These are phyloP conservation scores for Euplexia lucipara DNA, from an alignment of 2,888 invertebrate genomes.

Conservation along the genomic window DNA sequence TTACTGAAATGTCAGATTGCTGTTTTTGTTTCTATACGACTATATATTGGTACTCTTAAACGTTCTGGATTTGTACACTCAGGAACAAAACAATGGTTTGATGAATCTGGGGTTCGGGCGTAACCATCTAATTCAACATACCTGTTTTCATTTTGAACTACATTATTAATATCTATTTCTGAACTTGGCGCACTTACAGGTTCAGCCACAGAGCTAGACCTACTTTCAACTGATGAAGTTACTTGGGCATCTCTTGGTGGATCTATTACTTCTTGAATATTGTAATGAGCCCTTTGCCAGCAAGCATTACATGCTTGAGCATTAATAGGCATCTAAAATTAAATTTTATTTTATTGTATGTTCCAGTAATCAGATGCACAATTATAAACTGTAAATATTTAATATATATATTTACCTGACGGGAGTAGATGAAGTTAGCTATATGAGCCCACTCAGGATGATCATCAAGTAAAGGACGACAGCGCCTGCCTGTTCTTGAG, in stretches of 20 bases:
- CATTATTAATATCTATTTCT: not conserved
- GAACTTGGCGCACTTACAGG: slow-evolving; percentile 4
- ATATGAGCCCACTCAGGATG: slow-evolving; percentile 12
- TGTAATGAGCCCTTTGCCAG: slow-evolving; percentile 12
- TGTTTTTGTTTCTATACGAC: too few species aligned
- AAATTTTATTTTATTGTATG: slow-evolving; percentile 2
- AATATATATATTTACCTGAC: not conserved
- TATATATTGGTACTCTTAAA: not conserved
- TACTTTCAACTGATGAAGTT: too few species aligned
- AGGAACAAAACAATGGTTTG: slow-evolving; percentile 6
- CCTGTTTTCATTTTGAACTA: not conserved
- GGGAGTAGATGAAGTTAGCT: slow-evolving; percentile 7
- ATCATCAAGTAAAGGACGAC: not conserved
- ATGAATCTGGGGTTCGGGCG: not conserved
- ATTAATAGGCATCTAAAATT: slow-evolving; percentile 7
- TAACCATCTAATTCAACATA: too few species aligned
- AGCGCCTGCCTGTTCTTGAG: slow-evolving; percentile 7
- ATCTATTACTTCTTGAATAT: not conserved
- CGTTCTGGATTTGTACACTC: not conserved
- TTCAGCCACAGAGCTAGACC: slow-evolving; percentile 17
- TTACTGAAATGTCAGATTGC: too few species aligned
- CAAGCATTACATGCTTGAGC: slow-evolving; percentile 23
- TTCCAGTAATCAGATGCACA: not conserved
- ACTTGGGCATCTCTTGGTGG: slow-evolving; percentile 7
- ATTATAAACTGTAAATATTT: slow-evolving; percentile 15